phyloP scores from a whole-genome alignment of 2,797 vertebrate genomes.

The Cossypha heuglini region DNA sequence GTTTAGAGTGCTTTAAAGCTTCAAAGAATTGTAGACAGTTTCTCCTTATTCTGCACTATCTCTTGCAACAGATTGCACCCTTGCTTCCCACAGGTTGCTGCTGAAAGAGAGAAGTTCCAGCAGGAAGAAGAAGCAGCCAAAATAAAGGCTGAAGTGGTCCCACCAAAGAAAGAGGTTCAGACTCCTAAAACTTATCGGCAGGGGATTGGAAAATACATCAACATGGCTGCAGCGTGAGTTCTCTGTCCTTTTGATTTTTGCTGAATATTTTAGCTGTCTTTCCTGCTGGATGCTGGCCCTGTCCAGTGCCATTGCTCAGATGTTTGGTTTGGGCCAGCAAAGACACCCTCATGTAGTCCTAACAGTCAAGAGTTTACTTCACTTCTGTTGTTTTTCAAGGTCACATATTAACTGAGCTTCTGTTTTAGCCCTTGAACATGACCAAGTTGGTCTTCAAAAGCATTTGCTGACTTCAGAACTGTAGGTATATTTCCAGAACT shows the following conservation, averaged over 20 bases:
- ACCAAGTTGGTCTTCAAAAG: background rate
- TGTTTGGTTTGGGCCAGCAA: background rate
- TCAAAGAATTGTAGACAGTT: background rate
- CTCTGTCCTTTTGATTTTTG: background rate
- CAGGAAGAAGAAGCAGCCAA: constrained; percentile 80
- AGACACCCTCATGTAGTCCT: background rate
- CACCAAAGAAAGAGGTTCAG: constrained; percentile 75
- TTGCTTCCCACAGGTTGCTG: constrained; percentile 81
- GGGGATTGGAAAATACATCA: constrained; percentile 96
- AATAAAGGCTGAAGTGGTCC: constrained; percentile 65
- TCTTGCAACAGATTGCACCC: background rate
- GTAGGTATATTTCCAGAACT: background rate
- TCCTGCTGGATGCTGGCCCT: background rate
- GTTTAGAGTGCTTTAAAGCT: background rate
- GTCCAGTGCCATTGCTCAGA: background rate
- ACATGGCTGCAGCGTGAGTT: constrained; percentile 84
- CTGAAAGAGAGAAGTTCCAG: constrained; percentile 83
- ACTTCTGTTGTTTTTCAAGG: background rate
- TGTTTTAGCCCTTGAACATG: background rate
- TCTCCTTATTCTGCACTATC: background rate
- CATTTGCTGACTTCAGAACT: background rate
- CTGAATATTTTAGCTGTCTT: background rate
- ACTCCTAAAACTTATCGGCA: constrained; percentile 86
- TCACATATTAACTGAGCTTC: background rate
- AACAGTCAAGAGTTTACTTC: background rate